Conservation (phyloP, 2,888 invertebrate species). For the Scotopteryx bipunctaria region DNA sequence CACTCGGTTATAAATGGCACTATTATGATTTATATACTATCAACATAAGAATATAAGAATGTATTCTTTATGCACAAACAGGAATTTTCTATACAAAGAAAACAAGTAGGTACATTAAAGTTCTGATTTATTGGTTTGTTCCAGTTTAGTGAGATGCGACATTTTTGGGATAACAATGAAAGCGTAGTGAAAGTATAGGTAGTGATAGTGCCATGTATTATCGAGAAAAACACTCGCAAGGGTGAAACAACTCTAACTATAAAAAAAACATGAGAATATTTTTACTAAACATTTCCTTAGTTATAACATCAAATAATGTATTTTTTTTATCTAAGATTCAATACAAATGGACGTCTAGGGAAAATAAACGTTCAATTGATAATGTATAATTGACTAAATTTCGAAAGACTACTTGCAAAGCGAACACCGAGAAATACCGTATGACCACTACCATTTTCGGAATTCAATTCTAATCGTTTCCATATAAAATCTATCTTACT, state of each 20-base stretch:
- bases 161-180: background rate
- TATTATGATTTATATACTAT: too few relatives aligned
- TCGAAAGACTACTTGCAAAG: constrained; percentile 11
- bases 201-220: constrained; percentile 1
- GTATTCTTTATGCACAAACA: background rate
- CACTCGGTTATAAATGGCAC: background rate
- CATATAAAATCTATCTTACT: constrained; percentile 72
- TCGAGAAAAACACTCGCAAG: background rate
- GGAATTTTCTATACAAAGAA: background rate
- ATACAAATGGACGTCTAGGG: constrained; percentile 12
- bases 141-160: background rate
- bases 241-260: background rate
- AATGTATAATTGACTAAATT: constrained; percentile 22
- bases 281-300: constrained; percentile 12
- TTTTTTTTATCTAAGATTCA: constrained; percentile 2
- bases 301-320: constrained; percentile 13
- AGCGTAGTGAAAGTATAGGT: background rate
- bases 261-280: constrained; percentile 17
- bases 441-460: constrained; percentile 13
- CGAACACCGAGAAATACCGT: constrained; percentile 19
- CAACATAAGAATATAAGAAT: too few relatives aligned
- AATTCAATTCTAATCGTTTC: constrained; percentile 26
- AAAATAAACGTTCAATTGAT: background rate
- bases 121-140: background rate
- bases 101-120: background rate